Percentiles rank a stretch among this genome's conserved stretches.
Conservation (phyloP, 2,113 vertebrate species). For the Riparia riparia region DNA sequence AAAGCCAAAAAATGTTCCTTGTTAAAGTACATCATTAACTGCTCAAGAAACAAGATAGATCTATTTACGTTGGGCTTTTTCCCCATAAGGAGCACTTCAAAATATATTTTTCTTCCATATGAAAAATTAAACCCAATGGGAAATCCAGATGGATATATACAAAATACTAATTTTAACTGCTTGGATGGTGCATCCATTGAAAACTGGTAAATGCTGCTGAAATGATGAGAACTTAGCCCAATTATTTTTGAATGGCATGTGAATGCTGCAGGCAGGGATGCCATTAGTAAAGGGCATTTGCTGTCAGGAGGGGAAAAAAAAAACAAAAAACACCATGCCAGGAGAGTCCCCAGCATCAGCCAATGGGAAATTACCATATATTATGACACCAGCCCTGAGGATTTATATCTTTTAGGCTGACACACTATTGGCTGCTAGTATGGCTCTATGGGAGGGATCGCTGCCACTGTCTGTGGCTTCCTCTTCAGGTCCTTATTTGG, state of each 20-base stretch:
- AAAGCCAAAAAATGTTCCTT: neutral
- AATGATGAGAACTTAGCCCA: neutral
- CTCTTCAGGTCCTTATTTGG: conserved; percentile 87
- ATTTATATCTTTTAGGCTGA: conserved; percentile 27
- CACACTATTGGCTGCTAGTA: conserved; percentile 80
- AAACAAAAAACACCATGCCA: neutral
- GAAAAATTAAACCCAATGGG: neutral
- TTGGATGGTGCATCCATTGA: neutral
- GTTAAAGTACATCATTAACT: neutral
- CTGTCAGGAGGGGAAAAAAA: neutral
- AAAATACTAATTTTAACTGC: neutral
- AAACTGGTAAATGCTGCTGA: neutral
- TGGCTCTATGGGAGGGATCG: conserved; percentile 75
- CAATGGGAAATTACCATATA: conserved; percentile 75
- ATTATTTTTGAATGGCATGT: conserved; percentile 40
- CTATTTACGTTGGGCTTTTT: neutral
- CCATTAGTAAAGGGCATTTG: conserved; percentile 73
- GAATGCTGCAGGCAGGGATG: conserved; percentile 50
- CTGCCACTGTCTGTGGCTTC: conserved; percentile 78
- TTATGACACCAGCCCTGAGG: conserved; percentile 35
- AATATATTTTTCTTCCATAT: neutral
- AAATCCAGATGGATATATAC: neutral
- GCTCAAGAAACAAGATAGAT: neutral
- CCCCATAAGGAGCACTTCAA: neutral
- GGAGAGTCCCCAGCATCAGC: conserved; percentile 69